These are phyloP conservation scores for Mallotus villosus DNA, from an alignment of 2,797 vertebrate genomes.

Conservation along the genomic window DNA sequence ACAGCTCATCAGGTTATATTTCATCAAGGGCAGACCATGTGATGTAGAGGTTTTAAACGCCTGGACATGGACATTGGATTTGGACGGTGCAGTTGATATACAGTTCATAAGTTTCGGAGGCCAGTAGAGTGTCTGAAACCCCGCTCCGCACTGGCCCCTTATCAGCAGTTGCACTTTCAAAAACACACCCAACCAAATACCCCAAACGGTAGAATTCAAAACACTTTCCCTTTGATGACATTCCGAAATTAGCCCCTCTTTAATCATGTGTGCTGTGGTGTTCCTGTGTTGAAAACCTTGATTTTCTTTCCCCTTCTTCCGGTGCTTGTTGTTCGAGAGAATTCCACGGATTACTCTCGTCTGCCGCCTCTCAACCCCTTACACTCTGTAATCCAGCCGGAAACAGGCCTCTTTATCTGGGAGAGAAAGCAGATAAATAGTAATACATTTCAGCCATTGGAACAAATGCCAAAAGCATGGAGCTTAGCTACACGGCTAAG, in stretches of 20 bases:
- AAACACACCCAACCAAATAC: constrained; percentile 10
- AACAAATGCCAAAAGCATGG: constrained; percentile 61
- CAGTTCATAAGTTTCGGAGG: not conserved
- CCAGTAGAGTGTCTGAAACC: too few species aligned
- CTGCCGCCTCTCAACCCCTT: constrained; percentile 60
- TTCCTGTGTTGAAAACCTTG: constrained; percentile 65
- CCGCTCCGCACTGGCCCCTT: not conserved
- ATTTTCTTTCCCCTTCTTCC: constrained; percentile 47
- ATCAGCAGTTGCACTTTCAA: constrained; percentile 15
- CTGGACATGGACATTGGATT: not conserved
- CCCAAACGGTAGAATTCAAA: constrained; percentile 18
- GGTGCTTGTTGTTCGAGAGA: constrained; percentile 59
- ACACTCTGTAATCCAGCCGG: constrained; percentile 67
- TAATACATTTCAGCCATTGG: constrained; percentile 66
- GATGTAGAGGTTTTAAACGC: too few species aligned
- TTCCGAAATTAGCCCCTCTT: constrained; percentile 60
- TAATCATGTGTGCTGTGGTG: constrained; percentile 61
- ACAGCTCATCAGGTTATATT: constrained; percentile 2
- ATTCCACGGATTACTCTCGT: constrained; percentile 65
- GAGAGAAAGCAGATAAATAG: constrained; percentile 70
- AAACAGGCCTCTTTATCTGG: constrained; percentile 59
- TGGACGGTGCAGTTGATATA: not conserved
- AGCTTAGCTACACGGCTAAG: constrained; percentile 59
- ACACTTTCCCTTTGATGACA: constrained; percentile 64
- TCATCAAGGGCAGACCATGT: constrained; percentile 5